Evolutionary conservation across 1,140 invertebrate genomes (phyloP), one percentile per base, ranked within the genome.

Genomic region (Bombus fervidus): DNA sequence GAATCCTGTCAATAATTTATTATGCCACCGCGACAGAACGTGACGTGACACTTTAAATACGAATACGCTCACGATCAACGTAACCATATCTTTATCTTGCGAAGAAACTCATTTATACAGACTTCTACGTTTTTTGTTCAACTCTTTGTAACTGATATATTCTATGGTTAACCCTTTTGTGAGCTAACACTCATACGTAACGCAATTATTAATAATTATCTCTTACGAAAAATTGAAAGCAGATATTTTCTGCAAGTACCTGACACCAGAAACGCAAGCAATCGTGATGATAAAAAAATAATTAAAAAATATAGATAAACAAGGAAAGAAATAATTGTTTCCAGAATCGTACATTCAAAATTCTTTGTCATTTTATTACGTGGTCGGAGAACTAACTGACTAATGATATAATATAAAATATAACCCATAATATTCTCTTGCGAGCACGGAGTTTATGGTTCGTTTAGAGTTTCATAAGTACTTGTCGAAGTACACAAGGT

Each of bases 1-100:
- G 81, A 83, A 86, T 89, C 62, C 39, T 41, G 77, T 83, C 85
- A 83, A 86, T 79, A 87, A 90, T 84, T 89, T 87, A 89, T 89
- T 87, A 89, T 87, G 75, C 88, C 22, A 57, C 78, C 62, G 39
- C 79, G 72, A 57, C 28, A 76, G 72, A 59, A 82, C 85, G 80
- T 76, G 80, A 34, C 25, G 1, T 13, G 15, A 37, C 31, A 37
- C 31, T 22, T 53, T 62, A 80, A 81, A 86, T 86, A 86, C 53
- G 34, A 75, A 75, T 82, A 39, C 10, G 15, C 9, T 3, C 59
- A 34, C 39, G 41, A 83, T 78, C 68, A 39, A 76, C 10, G 64
- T 22, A 22, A 31, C 15, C 41, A 13, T 25, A 22, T 15, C 22
- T 22, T 41, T 53, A 47, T 47, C 43, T 15, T 13, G 3, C 0